phyloP scores from a whole-genome alignment of 2,113 vertebrate species.

The Oncorhynchus keta region DNA sequence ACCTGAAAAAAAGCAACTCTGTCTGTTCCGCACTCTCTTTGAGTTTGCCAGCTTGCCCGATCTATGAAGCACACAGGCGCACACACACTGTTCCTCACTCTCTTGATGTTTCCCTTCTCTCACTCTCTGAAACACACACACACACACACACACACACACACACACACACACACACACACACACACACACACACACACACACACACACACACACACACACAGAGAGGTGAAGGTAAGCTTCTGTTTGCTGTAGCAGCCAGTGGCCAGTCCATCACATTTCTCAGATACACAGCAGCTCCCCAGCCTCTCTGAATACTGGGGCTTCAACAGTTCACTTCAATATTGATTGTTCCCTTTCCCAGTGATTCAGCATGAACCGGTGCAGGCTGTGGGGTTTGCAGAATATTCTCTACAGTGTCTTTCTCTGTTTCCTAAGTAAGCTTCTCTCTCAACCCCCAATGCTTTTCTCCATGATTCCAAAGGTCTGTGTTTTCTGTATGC shows the following conservation, averaged over 20 bases:
- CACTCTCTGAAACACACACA: no score
- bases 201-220: no score
- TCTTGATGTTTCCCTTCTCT: no score
- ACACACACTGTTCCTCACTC: no score
- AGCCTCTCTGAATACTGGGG: neutral
- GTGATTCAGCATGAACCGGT: slow-evolving; percentile 57
- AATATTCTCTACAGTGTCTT: slow-evolving; percentile 37
- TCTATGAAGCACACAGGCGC: no score
- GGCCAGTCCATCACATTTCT: neutral
- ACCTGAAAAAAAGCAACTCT: slow-evolving; percentile 41
- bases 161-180: slow-evolving; percentile 11
- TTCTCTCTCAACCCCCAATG: neutral
- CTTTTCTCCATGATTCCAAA: slow-evolving; percentile 1
- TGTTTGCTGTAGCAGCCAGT: neutral
- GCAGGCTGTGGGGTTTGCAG: slow-evolving; percentile 46
- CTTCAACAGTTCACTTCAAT: slow-evolving; percentile 45
- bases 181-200: no score
- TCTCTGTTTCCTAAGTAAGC: neutral
- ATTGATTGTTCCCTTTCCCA: slow-evolving; percentile 51
- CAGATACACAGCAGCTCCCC: neutral
- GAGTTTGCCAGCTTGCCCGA: slow-evolving; percentile 13
- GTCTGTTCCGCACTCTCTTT: slow-evolving; percentile 18
- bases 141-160: slow-evolving; percentile 16
- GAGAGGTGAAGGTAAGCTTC: neutral
- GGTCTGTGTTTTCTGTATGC: slow-evolving; percentile 7